Percentiles rank a stretch among this genome's conserved stretches.
These are phyloP conservation scores for Sesia apiformis DNA, from an alignment of 2,888 invertebrate species.

Conservation along the genomic window DNA sequence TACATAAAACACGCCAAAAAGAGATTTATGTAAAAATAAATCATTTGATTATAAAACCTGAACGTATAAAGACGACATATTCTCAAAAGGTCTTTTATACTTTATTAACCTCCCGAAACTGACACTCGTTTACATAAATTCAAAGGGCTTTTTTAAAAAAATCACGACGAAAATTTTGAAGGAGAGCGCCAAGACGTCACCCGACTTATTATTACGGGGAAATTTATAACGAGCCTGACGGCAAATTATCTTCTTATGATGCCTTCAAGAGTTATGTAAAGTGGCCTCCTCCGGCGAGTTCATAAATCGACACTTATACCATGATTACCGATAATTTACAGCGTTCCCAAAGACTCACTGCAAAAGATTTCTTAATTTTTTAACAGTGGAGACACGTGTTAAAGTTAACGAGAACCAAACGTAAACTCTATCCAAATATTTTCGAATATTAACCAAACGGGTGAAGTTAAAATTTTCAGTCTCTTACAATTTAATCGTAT, in stretches of 20 bases:
- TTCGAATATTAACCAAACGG: too few species aligned
- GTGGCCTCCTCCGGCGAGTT: slow-evolving; percentile 26
- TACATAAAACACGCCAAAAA: too few species aligned
- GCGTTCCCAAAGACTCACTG: slow-evolving; percentile 11
- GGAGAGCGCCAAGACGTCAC: slow-evolving; percentile 23
- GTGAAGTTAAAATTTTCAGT: too few species aligned
- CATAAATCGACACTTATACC: slow-evolving; percentile 38
- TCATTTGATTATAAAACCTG: slow-evolving; percentile 2
- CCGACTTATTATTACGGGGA: slow-evolving; percentile 36
- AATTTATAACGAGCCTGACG: slow-evolving; percentile 34
- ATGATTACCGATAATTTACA: slow-evolving; percentile 41
- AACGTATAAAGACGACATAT: slow-evolving; percentile 31
- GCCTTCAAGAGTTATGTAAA: slow-evolving; percentile 42
- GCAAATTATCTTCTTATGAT: slow-evolving; percentile 31
- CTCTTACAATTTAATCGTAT: too few species aligned
- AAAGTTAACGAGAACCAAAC: too few species aligned
- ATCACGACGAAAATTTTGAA: slow-evolving; percentile 22
- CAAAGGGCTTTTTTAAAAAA: slow-evolving; percentile 9
- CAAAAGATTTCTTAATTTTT: not conserved
- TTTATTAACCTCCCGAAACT: slow-evolving; percentile 41
- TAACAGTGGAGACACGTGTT: too few species aligned
- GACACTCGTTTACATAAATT: slow-evolving; percentile 56
- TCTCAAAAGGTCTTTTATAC: slow-evolving; percentile 24
- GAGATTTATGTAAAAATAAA: slow-evolving; percentile 2
- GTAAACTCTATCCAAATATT: too few species aligned